Conservation (phyloP, 2,797 vertebrate genomes). For the Megalops cyprinoides region DNA sequence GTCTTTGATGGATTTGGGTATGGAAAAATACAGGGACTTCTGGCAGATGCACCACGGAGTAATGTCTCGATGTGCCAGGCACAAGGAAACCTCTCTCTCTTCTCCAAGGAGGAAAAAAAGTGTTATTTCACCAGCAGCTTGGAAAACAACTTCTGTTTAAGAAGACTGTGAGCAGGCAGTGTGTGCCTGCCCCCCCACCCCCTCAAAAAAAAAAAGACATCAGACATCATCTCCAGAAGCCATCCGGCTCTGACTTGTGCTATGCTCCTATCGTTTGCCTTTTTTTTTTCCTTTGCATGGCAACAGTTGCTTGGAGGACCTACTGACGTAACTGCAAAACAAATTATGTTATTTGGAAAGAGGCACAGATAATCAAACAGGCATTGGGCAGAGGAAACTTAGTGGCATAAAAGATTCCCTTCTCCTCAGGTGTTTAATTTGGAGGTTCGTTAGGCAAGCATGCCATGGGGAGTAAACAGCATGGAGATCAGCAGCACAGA, state of each 20-base stretch:
- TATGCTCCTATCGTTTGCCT: conserved; percentile 42
- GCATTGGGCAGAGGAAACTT: conserved; percentile 57
- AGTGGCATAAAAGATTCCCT: conserved; percentile 63
- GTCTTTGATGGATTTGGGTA: conserved; percentile 33
- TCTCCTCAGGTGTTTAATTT: conserved; percentile 64
- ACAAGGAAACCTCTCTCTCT: conserved; percentile 58
- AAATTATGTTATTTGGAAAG: conserved; percentile 77
- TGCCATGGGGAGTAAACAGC: conserved; percentile 48
- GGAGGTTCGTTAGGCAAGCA: conserved; percentile 60
- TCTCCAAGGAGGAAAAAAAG: conserved; percentile 25
- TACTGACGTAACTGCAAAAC: conserved; percentile 67
- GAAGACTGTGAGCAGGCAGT: conserved; percentile 24
- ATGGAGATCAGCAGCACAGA: conserved; percentile 60
- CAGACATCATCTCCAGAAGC: neutral
- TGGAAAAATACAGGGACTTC: conserved; percentile 64
- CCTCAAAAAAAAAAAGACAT: neutral
- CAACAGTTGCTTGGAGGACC: conserved; percentile 30
- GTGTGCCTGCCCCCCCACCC: conserved; percentile 19
- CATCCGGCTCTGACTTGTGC: neutral
- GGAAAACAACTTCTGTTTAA: conserved; percentile 34
- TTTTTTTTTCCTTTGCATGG: conserved; percentile 39
- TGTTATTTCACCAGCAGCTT: conserved; percentile 45
- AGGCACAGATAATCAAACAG: conserved; percentile 66
- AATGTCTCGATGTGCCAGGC: conserved; percentile 49
- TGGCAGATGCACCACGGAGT: conserved; percentile 43